Percentiles rank a stretch among this genome's conserved stretches.
Evolutionary conservation across 2,888 invertebrate species (phyloP).

Genomic region (Dasysyrphus albostriatus): DNA sequence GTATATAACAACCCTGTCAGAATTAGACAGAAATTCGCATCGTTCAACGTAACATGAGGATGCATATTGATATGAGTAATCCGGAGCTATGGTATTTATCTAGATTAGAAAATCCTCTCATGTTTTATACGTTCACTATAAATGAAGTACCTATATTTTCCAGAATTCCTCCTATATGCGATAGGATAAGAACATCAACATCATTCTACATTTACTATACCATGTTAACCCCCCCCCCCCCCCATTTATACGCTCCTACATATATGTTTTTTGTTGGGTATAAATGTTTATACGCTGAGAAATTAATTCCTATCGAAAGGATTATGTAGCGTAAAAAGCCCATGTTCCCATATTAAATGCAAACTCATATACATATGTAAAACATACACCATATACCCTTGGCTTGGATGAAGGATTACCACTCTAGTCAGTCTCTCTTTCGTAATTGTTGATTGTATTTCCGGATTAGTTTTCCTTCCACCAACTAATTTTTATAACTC

Average conservation of each 20-base stretch:
- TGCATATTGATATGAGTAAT: conserved; percentile 66
- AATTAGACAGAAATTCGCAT: neutral
- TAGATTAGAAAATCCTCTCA: conserved; percentile 55
- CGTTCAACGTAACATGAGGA: conserved; percentile 46
- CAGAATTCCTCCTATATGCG: conserved; percentile 5
- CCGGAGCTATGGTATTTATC: conserved; percentile 55
- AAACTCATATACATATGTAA: neutral
- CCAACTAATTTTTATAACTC: conserved; percentile 20
- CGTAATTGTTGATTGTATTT: conserved; percentile 56
- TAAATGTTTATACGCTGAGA: conserved; percentile 20
- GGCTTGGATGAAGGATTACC: conserved; percentile 37
- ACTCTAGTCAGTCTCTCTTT: conserved; percentile 7
- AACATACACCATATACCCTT: neutral
- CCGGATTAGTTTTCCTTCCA: conserved; percentile 32
- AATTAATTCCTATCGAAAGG: conserved; percentile 62
- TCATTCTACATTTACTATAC: conserved; percentile 32
- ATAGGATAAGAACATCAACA: conserved; percentile 13
- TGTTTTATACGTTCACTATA: conserved; percentile 29
- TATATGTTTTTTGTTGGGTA: neutral
- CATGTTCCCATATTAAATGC: conserved; percentile 54
- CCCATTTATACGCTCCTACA: neutral
- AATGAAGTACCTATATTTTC: conserved; percentile 32
- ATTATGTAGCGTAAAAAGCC: conserved; percentile 57
- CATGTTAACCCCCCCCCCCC: neutral
- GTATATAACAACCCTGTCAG: conserved; percentile 14